phyloP scores from a whole-genome alignment of 2,113 vertebrate genomes.

The rat (Rattus norvegicus) region GRCr8 NC_086021.1:125848501-125849000 shows the following conservation, averaged over 20 bases:
- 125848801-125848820: background rate
- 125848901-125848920: background rate
- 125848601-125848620: background rate
- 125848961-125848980: background rate
- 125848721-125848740: background rate
- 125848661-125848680: background rate
- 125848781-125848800: background rate
- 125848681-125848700: background rate
- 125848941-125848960: background rate
- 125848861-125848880: background rate
- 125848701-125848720: background rate
- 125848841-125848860: background rate
- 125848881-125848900: background rate
- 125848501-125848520: no score
- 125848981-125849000: background rate
- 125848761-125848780: background rate
- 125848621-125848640: background rate
- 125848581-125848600: no score
- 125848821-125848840: background rate
- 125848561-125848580: no score
- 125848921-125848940: background rate
- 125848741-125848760: background rate
- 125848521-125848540: no score
- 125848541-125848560: no score
- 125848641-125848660: background rate